phyloP scores from a whole-genome alignment of 2,888 invertebrate genomes.

The Agonum fuliginosum region DNA sequence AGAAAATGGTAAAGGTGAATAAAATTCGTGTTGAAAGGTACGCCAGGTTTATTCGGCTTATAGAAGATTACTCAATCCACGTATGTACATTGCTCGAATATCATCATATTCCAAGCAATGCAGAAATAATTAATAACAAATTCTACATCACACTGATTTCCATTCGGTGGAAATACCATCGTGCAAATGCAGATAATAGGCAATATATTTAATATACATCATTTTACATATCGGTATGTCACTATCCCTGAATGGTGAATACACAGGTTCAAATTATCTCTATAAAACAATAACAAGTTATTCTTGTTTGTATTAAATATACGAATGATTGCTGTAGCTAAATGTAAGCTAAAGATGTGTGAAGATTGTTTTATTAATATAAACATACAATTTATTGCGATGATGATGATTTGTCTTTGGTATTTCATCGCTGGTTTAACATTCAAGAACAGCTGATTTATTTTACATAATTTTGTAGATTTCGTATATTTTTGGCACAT shows the following conservation, averaged over 20 bases:
- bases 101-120: constrained; percentile 54
- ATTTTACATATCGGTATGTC: constrained; percentile 20
- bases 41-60: constrained; percentile 45
- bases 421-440: not conserved
- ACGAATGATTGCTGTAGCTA: constrained; percentile 35
- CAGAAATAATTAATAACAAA: constrained; percentile 57
- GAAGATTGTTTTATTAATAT: constrained; percentile 28
- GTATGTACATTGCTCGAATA: constrained; percentile 58
- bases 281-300: constrained; percentile 14
- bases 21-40: constrained; percentile 9
- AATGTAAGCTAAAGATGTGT: constrained; percentile 18
- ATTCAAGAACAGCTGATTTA: not conserved
- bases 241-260: constrained; percentile 54
- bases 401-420: not conserved
- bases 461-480: not conserved
- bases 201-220: constrained; percentile 50
- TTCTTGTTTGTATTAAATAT: constrained; percentile 28
- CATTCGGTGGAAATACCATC: not conserved
- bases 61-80: constrained; percentile 55
- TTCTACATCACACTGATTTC: constrained; percentile 43
- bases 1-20: not conserved
- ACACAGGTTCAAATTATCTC: constrained; percentile 11
- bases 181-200: constrained; percentile 58
- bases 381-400: not conserved
- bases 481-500: not conserved